phyloP scores from a whole-genome alignment of 1,140 invertebrate species.

The Globodera ellingtonae region DNA sequence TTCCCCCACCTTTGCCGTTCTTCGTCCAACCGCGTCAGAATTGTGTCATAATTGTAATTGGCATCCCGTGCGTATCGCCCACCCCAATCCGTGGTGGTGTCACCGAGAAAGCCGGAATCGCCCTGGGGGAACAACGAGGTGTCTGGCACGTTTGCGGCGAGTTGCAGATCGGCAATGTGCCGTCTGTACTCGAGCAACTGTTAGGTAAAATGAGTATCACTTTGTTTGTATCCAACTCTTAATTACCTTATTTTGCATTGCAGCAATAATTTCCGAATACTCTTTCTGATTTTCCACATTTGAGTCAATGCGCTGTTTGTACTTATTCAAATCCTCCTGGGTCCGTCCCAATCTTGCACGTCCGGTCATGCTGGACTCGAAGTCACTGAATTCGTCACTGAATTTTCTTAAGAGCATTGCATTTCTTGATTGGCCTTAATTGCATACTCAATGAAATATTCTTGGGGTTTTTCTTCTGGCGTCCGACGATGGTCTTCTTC shows the following conservation, averaged over 20 bases:
- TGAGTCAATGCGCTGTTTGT: constrained; percentile 62
- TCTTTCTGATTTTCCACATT: constrained; percentile 63
- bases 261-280: constrained; percentile 61
- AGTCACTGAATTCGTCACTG: constrained; percentile 51
- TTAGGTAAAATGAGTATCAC: constrained; percentile 2
- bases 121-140: constrained; percentile 52
- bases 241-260: constrained; percentile 62
- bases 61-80: constrained; percentile 43
- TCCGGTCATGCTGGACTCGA: constrained; percentile 33
- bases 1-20: constrained; percentile 55
- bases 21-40: constrained; percentile 59
- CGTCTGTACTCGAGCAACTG: constrained; percentile 61
- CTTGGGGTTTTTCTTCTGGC: not conserved
- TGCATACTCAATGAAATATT: not conserved
- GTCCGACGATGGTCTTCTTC: not conserved
- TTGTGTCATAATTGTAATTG: constrained; percentile 58
- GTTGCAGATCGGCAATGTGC: constrained; percentile 62
- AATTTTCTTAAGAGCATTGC: constrained; percentile 34
- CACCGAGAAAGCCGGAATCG: constrained; percentile 56
- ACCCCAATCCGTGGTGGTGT: constrained; percentile 6
- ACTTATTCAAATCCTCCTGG: constrained; percentile 63
- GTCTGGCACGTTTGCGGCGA: constrained; percentile 48
- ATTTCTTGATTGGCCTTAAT: not conserved
- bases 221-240: not conserved
- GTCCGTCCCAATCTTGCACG: constrained; percentile 59